Base-by-base conservation (phyloP, 2,888 invertebrate genomes). In the Apotomis betuletana region DNA sequence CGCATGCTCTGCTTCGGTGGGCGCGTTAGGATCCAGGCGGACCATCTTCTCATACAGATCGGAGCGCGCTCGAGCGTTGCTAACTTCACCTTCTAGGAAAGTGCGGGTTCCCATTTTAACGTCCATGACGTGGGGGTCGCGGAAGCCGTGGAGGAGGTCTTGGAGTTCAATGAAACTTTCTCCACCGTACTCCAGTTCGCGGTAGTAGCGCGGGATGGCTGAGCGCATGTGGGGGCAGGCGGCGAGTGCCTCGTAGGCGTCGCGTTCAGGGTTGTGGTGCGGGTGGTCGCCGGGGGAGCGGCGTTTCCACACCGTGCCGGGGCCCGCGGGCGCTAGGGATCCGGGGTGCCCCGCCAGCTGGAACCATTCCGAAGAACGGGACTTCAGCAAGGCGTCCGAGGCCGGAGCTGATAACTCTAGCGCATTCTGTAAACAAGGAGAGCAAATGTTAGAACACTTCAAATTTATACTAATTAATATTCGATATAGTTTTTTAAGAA, bases 31-130 rank as follows among this genome's bases (percentile, higher is more conserved):
- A 87, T 99, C 98, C 13, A 99, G 95, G 5, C 96, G 96, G 54
- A 99, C 95, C 99, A 99, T 99, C 94, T 99, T 99, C 80, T 97
- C 96, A 88, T 98, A 99, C 51, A 99, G 94, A 90, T 99, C 99
- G 4, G 94, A 85, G 63, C 99, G 95, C 15, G 97, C 96, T 59
- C 95, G 95, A 38, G 95, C 96, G 85, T 99, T 99, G 83, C 96
- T 96, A 55, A 99, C 99, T 94, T 99, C 99, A 3, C 96, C 96
- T 89, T 99, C 99, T 54, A 99, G 94, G 89, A 99, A 99, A 27
- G 99, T 99, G 82, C 99, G 95, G 3, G 97, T 97, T 58, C 99
- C 99, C 95, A 99, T 97, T 94, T 99, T 99, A 74, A 99, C 96
- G 88, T 99, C 99, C 96, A 99, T 99, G 0, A 99, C 98, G 83